phyloP scores from a whole-genome alignment of 2,797 vertebrate species.

The Hyperoplus immaculatus region DNA sequence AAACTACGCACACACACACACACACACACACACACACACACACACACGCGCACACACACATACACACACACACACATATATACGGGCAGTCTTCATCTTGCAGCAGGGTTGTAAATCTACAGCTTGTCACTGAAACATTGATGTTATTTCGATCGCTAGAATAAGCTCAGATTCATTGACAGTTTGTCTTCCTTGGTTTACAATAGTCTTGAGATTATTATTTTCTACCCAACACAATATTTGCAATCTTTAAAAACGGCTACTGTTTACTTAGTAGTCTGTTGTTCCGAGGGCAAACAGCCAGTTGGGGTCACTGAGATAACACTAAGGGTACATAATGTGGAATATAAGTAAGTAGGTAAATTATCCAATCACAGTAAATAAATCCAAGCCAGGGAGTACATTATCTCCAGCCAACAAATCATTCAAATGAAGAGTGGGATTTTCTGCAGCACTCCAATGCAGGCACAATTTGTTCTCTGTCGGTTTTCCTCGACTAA shows the following conservation, averaged over 20 bases:
- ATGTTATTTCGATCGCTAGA: constrained; percentile 22
- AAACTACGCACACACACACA: constrained; percentile 15
- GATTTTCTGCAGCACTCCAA: constrained; percentile 42
- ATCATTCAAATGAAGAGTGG: constrained; percentile 54
- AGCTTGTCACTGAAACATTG: constrained; percentile 29
- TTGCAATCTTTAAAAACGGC: background rate
- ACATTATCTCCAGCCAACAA: constrained; percentile 46
- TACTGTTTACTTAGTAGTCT: too few relatives aligned
- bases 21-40: constrained; percentile 12
- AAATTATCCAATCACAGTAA: constrained; percentile 12
- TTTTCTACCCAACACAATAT: background rate
- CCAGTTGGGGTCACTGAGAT: background rate
- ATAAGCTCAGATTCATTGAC: constrained; percentile 21
- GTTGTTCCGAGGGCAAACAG: background rate
- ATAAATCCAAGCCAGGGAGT: constrained; percentile 33
- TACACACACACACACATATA: constrained; percentile 4
- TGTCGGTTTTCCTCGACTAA: constrained; percentile 66
- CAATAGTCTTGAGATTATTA: background rate
- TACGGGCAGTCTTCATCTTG: background rate
- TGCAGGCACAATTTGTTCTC: constrained; percentile 71
- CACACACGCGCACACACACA: background rate
- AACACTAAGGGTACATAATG: background rate
- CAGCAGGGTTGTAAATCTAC: constrained; percentile 29
- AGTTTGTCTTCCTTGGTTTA: constrained; percentile 12
- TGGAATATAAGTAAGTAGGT: constrained; percentile 30